Evolutionary conservation across 2,888 invertebrate species (phyloP).

Genomic region (Mesoligia furuncula): DNA sequence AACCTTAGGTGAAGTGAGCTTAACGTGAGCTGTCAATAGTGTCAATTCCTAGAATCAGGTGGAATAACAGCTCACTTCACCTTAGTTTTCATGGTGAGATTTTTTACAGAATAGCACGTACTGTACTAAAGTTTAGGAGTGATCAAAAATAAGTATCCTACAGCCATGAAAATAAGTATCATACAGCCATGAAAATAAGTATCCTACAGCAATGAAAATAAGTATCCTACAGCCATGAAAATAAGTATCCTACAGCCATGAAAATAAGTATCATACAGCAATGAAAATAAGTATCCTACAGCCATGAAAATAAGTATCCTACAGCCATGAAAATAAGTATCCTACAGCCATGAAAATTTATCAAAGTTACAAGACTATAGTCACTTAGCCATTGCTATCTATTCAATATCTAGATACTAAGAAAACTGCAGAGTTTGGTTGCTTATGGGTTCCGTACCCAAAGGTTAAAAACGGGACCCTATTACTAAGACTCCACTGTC

Average conservation of each 20-base stretch:
- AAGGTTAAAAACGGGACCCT: too few relatives aligned
- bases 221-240: background rate
- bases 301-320: background rate
- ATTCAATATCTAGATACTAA: too few relatives aligned
- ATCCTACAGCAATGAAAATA: background rate
- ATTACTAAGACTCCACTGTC: too few relatives aligned
- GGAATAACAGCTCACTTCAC: too few relatives aligned
- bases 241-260: background rate
- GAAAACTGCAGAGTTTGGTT: too few relatives aligned
- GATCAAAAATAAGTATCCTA: background rate
- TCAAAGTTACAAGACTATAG: background rate
- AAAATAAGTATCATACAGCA: too few relatives aligned
- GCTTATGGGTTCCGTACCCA: too few relatives aligned
- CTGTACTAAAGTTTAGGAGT: background rate
- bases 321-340: background rate
- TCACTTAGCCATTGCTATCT: background rate
- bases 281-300: background rate
- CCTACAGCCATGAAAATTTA: background rate
- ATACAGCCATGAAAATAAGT: background rate
- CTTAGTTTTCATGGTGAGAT: too few relatives aligned
- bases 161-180: background rate
- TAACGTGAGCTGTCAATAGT: too few relatives aligned
- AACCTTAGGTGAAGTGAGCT: too few relatives aligned
- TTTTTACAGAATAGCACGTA: too few relatives aligned
- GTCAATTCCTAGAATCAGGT: too few relatives aligned